phyloP scores from a whole-genome alignment of 2,888 invertebrate species.

The Pasiphila rectangulata region DNA sequence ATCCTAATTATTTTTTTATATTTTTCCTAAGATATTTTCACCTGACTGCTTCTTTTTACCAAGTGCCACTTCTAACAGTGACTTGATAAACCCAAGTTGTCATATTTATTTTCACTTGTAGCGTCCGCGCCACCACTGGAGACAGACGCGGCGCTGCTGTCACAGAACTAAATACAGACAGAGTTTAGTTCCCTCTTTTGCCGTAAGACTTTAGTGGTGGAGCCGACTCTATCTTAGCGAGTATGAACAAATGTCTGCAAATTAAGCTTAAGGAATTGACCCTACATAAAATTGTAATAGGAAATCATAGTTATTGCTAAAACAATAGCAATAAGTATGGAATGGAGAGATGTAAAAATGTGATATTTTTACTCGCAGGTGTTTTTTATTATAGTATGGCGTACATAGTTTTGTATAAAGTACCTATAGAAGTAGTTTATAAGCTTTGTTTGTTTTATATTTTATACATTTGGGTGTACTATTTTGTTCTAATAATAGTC shows the following conservation, averaged over 20 bases:
- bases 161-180: too few relatives aligned
- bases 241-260: neutral
- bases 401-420: constrained; percentile 7
- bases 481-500: constrained; percentile 2
- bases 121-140: too few relatives aligned
- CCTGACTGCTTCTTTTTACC: too few relatives aligned
- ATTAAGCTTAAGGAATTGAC: constrained; percentile 12
- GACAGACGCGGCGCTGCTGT: too few relatives aligned
- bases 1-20: too few relatives aligned
- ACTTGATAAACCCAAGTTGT: too few relatives aligned
- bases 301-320: neutral
- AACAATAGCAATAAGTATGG: neutral
- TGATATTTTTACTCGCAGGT: constrained; percentile 9
- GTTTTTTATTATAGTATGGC: constrained; percentile 7
- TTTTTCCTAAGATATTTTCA: too few relatives aligned
- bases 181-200: too few relatives aligned
- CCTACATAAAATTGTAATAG: constrained; percentile 8
- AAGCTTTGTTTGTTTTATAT: constrained; percentile 10
- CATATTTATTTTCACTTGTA: constrained; percentile 3
- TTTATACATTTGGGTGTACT: constrained; percentile 4
- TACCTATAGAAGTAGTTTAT: constrained; percentile 5
- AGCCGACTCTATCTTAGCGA: too few relatives aligned
- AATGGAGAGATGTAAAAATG: constrained; percentile 1
- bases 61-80: too few relatives aligned
- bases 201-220: too few relatives aligned